Conservation (phyloP, 2,113 vertebrate genomes). For the Aleadryas rufinucha region DNA sequence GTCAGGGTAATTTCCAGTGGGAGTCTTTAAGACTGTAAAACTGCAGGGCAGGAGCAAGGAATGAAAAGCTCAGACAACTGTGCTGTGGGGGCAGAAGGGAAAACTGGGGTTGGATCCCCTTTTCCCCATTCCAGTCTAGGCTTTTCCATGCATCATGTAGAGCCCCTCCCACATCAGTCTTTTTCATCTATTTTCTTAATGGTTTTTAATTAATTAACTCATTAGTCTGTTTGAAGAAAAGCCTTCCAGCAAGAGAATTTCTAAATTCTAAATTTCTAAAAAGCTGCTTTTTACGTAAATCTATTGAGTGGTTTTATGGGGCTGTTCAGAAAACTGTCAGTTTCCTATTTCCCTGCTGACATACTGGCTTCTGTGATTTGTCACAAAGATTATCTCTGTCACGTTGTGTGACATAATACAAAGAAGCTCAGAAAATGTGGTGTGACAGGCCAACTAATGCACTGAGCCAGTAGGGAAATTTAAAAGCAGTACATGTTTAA, state of each 20-base stretch:
- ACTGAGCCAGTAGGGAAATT: background rate
- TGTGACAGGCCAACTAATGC: conserved; percentile 36
- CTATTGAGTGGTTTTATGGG: background rate
- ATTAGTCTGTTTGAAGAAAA: background rate
- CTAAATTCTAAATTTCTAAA: background rate
- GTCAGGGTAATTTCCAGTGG: background rate
- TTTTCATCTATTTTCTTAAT: background rate
- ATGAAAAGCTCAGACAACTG: background rate
- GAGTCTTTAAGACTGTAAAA: background rate
- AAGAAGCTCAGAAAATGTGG: conserved; percentile 22
- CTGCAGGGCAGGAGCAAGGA: background rate
- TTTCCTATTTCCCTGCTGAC: conserved; percentile 6
- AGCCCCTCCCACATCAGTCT: background rate
- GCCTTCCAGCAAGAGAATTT: background rate
- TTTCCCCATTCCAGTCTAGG: background rate
- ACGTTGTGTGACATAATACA: conserved; percentile 2
- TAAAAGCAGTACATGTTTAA: background rate
- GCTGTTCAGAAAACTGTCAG: background rate
- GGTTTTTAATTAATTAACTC: background rate
- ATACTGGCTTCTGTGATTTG: conserved; percentile 3
- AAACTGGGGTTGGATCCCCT: background rate
- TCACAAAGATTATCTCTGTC: conserved; percentile 18
- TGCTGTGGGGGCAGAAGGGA: accelerated
- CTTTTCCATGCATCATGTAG: background rate
- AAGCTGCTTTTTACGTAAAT: background rate